A percentile compares a stretch with the other conserved stretches of the same genome.
Evolutionary conservation across 35 echinoderm and acorn worm genomes (phyloP).

Genomic region (Diadema setosum): DNA sequence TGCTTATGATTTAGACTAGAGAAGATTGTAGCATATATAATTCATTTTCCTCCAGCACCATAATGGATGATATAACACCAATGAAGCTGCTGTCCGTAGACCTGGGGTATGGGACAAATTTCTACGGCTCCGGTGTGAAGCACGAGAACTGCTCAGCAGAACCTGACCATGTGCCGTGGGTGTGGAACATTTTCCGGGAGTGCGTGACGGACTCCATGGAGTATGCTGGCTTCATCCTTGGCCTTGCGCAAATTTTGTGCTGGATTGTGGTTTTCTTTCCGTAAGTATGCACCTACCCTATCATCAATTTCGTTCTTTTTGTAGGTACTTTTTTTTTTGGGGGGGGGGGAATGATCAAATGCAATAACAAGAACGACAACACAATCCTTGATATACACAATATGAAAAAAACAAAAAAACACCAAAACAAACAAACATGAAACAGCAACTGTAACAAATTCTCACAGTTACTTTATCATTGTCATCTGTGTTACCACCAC

Average conservation of each 20-base stretch:
- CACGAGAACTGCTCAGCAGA: conserved; percentile 16
- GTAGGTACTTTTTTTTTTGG: no score
- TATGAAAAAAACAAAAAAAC: background rate
- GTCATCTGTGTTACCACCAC: no score
- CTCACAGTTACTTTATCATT: no score
- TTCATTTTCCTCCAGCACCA: no score
- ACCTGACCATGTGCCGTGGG: conserved; percentile 23
- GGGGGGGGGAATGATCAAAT: no score
- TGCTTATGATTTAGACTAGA: no score
- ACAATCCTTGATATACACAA: background rate
- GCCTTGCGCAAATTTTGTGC: conserved; percentile 65
- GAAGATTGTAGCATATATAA: no score
- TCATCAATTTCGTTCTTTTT: background rate
- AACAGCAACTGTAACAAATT: background rate
- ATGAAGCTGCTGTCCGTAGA: background rate
- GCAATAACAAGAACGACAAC: background rate
- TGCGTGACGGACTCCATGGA: conserved; percentile 61
- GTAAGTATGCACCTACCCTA: conserved; percentile 53
- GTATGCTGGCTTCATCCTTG: conserved; percentile 76
- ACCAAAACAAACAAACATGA: background rate
- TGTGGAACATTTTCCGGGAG: conserved; percentile 63
- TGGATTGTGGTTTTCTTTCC: conserved; percentile 89
- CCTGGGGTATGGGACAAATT: background rate
- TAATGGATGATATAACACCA: no score
- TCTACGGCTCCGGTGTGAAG: background rate